Conservation (phyloP, 2,797 vertebrate species). For the Gallinago stenura region DNA sequence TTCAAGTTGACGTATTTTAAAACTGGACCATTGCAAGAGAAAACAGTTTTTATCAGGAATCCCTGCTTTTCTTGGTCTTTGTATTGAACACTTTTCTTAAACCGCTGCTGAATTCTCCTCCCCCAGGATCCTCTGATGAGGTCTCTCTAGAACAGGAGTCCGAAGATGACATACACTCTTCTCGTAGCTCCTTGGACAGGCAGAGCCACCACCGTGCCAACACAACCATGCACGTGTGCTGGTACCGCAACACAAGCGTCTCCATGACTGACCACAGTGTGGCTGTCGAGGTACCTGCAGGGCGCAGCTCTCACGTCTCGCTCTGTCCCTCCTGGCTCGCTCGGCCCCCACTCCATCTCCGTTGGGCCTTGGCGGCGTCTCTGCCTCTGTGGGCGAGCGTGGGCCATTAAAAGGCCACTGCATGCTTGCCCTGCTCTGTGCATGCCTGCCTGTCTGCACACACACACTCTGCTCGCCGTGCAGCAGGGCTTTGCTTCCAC, state of each 20-base stretch:
- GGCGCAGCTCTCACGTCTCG: background rate
- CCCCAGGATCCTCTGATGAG: constrained; percentile 89
- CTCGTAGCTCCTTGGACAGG: constrained; percentile 87
- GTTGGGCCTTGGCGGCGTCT: background rate
- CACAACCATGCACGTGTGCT: constrained; percentile 96
- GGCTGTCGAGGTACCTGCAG: constrained; percentile 90
- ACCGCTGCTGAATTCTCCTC: constrained; percentile 59
- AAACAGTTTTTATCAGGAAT: background rate
- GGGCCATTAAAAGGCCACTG: fast-evolving
- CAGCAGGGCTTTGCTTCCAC: background rate
- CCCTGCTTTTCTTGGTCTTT: background rate
- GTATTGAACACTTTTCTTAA: background rate
- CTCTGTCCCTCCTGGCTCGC: background rate
- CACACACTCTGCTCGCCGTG: fast-evolving
- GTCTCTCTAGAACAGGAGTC: constrained; percentile 91
- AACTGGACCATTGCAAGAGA: background rate
- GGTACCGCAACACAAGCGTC: constrained; percentile 96
- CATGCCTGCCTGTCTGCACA: background rate
- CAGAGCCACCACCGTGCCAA: constrained; percentile 91
- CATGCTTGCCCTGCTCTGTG: background rate
- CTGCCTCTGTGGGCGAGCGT: background rate
- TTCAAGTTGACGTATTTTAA: background rate
- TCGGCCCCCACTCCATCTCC: background rate
- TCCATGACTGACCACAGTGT: constrained; percentile 94
- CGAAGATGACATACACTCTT: constrained; percentile 87